These are phyloP conservation scores for Drosophila funebris DNA, from an alignment of 1,140 invertebrate species.

Conservation along the genomic window DNA sequence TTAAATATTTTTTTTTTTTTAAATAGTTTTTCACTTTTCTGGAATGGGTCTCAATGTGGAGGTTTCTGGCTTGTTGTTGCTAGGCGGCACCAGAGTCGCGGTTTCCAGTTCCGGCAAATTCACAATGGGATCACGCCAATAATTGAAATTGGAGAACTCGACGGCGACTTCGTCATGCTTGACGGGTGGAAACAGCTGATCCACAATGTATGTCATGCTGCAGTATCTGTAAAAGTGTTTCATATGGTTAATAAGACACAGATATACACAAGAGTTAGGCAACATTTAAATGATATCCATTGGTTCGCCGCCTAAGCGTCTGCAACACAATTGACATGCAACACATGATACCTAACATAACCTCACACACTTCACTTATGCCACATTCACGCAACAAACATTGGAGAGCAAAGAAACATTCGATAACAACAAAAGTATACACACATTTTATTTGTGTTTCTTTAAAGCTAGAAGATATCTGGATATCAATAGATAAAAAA, in stretches of 20 bases:
- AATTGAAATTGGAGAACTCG: constrained; percentile 95
- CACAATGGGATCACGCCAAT: constrained; percentile 95
- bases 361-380: constrained; percentile 33
- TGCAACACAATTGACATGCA: constrained; percentile 13
- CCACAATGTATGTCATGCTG: constrained; percentile 95
- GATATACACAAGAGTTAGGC: background rate
- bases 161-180: constrained; percentile 88
- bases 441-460: constrained; percentile 58
- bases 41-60: constrained; percentile 76
- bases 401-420: constrained; percentile 31
- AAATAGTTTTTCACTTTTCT: constrained; percentile 58
- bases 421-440: constrained; percentile 37
- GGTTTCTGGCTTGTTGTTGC: constrained; percentile 43
- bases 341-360: constrained; percentile 4
- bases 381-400: constrained; percentile 21
- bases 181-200: constrained; percentile 95
- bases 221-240: constrained; percentile 89
- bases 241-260: background rate
- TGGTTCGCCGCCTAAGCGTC: constrained; percentile 34
- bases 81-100: constrained; percentile 30
- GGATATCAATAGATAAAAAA: constrained; percentile 7
- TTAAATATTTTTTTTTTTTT: background rate
- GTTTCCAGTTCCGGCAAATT: constrained; percentile 69
- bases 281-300: constrained; percentile 1
- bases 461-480: background rate